Evolutionary conservation across 2,797 vertebrate genomes (phyloP), one percentile per base, ranked within the genome.

Genomic region (Sebastolobus alascanus): DNA sequence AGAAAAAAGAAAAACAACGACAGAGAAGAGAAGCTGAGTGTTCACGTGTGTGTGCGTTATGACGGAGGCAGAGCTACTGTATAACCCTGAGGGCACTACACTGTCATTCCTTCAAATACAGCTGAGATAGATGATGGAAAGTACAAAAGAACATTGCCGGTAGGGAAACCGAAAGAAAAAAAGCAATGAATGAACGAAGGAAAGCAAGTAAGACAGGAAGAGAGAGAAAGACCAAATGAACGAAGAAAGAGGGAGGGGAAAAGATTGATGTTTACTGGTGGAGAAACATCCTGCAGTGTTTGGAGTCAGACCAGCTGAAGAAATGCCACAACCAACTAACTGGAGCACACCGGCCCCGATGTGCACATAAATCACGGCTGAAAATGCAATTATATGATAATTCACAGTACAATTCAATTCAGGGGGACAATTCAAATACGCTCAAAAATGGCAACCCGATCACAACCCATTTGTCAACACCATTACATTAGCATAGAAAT

Each of bases 401-500:
- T 95, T 94, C 90, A 90, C 81, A 90, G 88, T 77, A 84, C 90
- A 90, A 91, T 95, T 94, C 92, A 93, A 95, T 95, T 93, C 87
- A 4, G 27, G 16, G 13, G 37, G 63, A 87, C 92, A 78, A 91
- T 94, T 94, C 90, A 85, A 89, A 93, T 93, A 84, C 22, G 52
- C 91, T 89, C 87, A 89, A 89, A 93, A 93, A 92, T 80, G 91
- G 92, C 79, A 87, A 89, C 89, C 87, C 75, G 67, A 80, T 90
- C 92, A 85, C 87, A 93, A 87, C 85, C 83, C 90, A 93, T 94
- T 94, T 94, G 94, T 95, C 94, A 94, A 94, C 94, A 90, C 78
- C 80, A 96, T 95, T 95, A 95, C 80, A 96, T 96, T 96, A 95
- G 94, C 94, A 96, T 96, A 95, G 94, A 96, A 95, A 96, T 95